Conservation (phyloP, 2,888 invertebrate genomes). For the Polyploca ridens region DNA sequence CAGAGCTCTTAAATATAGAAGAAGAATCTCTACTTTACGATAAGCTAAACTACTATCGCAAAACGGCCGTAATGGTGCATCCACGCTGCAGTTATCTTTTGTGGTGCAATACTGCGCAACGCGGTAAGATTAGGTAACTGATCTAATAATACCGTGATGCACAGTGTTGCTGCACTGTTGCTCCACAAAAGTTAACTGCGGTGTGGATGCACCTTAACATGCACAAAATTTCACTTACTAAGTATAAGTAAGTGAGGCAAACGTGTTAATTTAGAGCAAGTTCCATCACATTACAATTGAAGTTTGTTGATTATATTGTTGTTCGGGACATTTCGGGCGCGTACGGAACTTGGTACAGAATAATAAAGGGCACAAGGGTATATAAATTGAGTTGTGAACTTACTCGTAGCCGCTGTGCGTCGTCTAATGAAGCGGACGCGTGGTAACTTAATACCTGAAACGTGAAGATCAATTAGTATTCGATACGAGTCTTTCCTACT, state of each 20-base stretch:
- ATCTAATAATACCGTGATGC: too few species aligned
- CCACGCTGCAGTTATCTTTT: too few species aligned
- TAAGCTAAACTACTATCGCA: too few species aligned
- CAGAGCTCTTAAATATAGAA: too few species aligned
- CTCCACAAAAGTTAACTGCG: too few species aligned
- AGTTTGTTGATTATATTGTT: slow-evolving; percentile 31
- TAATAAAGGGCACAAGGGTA: slow-evolving; percentile 12
- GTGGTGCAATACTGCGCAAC: too few species aligned
- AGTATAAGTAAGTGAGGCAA: slow-evolving; percentile 12
- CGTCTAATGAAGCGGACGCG: slow-evolving; percentile 95
- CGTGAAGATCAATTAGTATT: slow-evolving; percentile 4
- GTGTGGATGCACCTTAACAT: not conserved
- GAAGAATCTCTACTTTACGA: too few species aligned
- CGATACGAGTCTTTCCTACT: not conserved
- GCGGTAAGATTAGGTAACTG: too few species aligned
- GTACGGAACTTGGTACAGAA: slow-evolving; percentile 24
- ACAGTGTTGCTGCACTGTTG: too few species aligned
- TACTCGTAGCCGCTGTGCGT: slow-evolving; percentile 94
- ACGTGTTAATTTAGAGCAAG: slow-evolving; percentile 23
- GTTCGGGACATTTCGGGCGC: slow-evolving; percentile 24
- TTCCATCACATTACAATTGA: slow-evolving; percentile 31
- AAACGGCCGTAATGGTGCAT: too few species aligned
- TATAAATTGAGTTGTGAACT: slow-evolving; percentile 57
- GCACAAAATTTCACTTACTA: not conserved
- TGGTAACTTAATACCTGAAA: slow-evolving; percentile 93